Percentiles rank a stretch among this genome's conserved stretches.
These are phyloP conservation scores for Psephotus haematonotus DNA, from an alignment of 2,113 vertebrate species.

Conservation along the genomic window DNA sequence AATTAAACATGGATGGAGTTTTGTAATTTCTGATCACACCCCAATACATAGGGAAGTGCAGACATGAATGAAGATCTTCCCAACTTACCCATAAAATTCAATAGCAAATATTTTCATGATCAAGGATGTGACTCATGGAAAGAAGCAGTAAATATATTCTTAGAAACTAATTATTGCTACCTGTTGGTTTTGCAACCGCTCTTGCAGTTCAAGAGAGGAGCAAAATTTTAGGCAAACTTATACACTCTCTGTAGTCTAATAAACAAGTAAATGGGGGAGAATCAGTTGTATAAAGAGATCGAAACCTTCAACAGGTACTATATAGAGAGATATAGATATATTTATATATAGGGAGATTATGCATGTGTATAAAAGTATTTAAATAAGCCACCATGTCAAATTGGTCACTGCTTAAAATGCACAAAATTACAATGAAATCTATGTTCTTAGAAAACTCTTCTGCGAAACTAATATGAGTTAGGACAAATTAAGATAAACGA, in stretches of 20 bases:
- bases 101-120: neutral
- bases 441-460: neutral
- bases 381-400: neutral
- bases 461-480: neutral
- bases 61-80: neutral
- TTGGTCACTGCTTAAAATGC: neutral
- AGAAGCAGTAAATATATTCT: neutral
- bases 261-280: neutral
- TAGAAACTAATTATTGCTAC: neutral
- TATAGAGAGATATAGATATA: neutral
- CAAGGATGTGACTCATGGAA: neutral
- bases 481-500: neutral
- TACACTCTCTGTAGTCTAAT: neutral
- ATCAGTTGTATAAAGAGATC: neutral
- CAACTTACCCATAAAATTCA: neutral
- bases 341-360: neutral
- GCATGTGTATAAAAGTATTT: neutral
- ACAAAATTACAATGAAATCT: neutral
- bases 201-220: neutral
- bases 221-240: neutral
- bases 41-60: neutral
- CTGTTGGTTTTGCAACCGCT: neutral
- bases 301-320: neutral
- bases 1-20: neutral
- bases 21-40: neutral